phyloP scores from a whole-genome alignment of 2,797 vertebrate species.

The Platalea minor region DNA sequence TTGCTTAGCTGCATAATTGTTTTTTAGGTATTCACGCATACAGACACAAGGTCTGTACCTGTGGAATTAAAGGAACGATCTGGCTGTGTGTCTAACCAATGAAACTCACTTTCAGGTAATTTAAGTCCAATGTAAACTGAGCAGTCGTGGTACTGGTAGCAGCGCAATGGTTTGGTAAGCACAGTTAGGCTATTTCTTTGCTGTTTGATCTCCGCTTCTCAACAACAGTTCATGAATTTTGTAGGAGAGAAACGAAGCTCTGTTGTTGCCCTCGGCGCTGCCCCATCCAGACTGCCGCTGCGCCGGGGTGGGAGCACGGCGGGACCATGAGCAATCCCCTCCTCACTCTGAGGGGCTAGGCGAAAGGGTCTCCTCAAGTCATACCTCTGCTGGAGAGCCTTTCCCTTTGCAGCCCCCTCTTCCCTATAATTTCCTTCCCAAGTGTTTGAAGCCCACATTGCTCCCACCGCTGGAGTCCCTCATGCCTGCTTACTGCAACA shows the following conservation, averaged over 20 bases:
- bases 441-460: background rate
- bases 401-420: background rate
- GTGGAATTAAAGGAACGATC: background rate
- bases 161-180: background rate
- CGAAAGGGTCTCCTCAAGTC: background rate
- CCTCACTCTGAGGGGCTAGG: background rate
- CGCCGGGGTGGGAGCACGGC: background rate
- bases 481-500: background rate
- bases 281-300: accelerated
- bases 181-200: background rate
- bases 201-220: background rate
- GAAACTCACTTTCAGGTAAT: background rate
- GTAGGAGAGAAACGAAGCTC: background rate
- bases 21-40: background rate
- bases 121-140: background rate
- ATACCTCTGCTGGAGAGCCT: background rate
- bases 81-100: background rate
- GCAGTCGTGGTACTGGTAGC: background rate
- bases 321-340: background rate
- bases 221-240: background rate
- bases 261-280: too few species aligned
- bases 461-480: accelerated
- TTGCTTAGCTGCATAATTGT: background rate
- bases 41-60: background rate
- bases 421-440: background rate